Percentiles rank a stretch among this genome's conserved stretches.
These are phyloP conservation scores for Zosterops hypoxanthus DNA, from an alignment of 2,113 vertebrate species.

Conservation along the genomic window DNA sequence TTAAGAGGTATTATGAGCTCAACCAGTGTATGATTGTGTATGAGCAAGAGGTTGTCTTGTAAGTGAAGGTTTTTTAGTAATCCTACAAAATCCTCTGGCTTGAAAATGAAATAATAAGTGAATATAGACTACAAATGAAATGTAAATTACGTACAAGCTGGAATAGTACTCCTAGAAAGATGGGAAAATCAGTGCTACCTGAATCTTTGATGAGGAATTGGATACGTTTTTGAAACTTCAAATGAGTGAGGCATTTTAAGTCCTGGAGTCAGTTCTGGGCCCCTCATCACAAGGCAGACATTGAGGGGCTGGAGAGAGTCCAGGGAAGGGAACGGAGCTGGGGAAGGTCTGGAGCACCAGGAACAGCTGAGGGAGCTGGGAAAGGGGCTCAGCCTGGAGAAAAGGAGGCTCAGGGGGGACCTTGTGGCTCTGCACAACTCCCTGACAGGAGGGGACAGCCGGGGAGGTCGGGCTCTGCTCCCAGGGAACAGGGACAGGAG, in stretches of 20 bases:
- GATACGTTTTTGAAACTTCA: background rate
- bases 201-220: background rate
- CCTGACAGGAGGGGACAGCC: background rate
- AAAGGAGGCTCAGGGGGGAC: background rate
- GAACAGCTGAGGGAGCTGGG: background rate
- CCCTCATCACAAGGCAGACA: rapidly evolving
- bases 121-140: background rate
- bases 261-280: background rate
- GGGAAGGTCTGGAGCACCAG: background rate
- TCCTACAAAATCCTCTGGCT: background rate
- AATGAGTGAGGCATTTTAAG: background rate
- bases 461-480: background rate
- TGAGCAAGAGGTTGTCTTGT: background rate
- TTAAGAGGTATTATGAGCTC: background rate
- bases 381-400: background rate
- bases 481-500: background rate
- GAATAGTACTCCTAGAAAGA: background rate
- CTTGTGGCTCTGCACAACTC: background rate
- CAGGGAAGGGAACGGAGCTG: rapidly evolving
- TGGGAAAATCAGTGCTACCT: background rate
- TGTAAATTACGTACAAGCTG: background rate
- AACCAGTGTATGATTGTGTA: background rate
- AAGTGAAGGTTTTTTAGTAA: background rate
- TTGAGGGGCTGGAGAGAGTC: rapidly evolving
- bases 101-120: background rate